Evolutionary conservation across 2,888 invertebrate genomes (phyloP), one percentile per base, ranked within the genome.

Genomic region (Rutpela maculata): DNA sequence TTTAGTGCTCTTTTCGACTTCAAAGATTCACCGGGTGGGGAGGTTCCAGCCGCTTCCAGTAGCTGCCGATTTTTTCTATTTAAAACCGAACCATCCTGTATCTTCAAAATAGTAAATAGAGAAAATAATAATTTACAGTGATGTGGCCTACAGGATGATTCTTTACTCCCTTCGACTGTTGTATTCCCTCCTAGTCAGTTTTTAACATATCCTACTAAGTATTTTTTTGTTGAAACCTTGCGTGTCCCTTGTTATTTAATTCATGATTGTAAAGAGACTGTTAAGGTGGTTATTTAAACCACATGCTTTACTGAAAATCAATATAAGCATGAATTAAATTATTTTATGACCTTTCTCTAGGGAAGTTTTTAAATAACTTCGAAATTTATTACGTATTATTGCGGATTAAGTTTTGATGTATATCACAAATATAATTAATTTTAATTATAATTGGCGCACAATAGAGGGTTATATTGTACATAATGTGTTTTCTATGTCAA

Each of bases 401-500:
- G n/a, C n/a, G n/a, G n/a, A n/a, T n/a, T n/a, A 38, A 11, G 43
- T 43, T 43, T 26, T 63, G 31, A 63, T 26, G n/a, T n/a, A n/a
- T 18, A 35, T 63, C 43, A 65, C 17, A 19, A 15, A 10, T 22
- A 65, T 65, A 38, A 65, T 65, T 65, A 65, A 65, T 17, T 43
- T 65, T 35, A 62, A 65, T 65, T 65, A 65, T 65, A 65, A 38
- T 43, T n/a, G 65, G 19, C 65, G 22, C 19, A 65, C 19, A 65
- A 65, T 26, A 62, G 22, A 65, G 18, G 12, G 7, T 17, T 19
- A 43, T 43, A 15, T 31, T 43, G 10, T 4, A 11, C 19, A 65
- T 65, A 65, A 65, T 65, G 65, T 43, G 17, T 65, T 65, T 65
- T 65, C 38, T 43, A 43, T 18, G 65, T 65, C 65, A 65, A 18